Percentiles rank a stretch among this genome's conserved stretches.
Conservation (phyloP, 2,797 vertebrate genomes). For the Saxicola maurus region DNA sequence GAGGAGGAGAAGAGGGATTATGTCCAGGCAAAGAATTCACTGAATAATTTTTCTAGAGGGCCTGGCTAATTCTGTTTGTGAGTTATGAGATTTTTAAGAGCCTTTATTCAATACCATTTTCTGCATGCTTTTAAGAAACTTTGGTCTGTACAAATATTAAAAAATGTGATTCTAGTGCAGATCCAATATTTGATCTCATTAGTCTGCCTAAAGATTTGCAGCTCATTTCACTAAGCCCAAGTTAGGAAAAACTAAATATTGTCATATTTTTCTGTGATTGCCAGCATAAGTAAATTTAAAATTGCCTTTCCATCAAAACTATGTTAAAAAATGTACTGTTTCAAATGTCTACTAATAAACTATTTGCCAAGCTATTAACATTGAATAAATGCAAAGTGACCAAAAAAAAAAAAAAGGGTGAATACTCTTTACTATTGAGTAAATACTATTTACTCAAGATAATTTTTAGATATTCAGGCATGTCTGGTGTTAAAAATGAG, state of each 20-base stretch:
- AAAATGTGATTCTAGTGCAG: neutral
- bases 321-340: neutral
- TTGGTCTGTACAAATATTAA: neutral
- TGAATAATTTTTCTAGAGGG: neutral
- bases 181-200: neutral
- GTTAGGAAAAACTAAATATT: neutral
- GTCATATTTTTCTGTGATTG: neutral
- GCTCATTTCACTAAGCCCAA: neutral
- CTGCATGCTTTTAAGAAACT: neutral
- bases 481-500: neutral
- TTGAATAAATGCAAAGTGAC: neutral
- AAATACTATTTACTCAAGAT: slow-evolving; percentile 13
- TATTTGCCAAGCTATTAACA: neutral
- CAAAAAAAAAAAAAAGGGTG: neutral
- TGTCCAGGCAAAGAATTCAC: neutral
- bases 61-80: neutral
- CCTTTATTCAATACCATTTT: neutral
- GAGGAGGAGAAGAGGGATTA: neutral
- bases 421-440: too few species aligned
- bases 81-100: neutral
- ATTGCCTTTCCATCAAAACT: neutral
- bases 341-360: neutral
- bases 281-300: neutral
- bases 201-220: neutral
- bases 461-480: neutral